phyloP scores from a whole-genome alignment of 2,113 vertebrate genomes.

The Festucalex cinctus region DNA sequence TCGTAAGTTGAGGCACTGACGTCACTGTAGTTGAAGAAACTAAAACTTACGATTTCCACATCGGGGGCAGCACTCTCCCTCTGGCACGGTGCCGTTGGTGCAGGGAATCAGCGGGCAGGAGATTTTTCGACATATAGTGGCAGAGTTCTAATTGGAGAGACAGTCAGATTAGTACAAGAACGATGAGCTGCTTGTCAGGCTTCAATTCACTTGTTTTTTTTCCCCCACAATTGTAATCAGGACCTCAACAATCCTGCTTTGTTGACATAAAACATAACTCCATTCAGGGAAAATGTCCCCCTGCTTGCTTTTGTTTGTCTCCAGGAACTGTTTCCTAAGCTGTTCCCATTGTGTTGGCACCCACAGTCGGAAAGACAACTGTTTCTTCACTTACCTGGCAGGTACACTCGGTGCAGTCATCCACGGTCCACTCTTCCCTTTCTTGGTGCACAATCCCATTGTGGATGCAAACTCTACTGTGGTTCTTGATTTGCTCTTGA shows the following conservation, averaged over 20 bases:
- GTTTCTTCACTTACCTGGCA: slow-evolving; percentile 82
- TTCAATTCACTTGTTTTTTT: slow-evolving; percentile 40
- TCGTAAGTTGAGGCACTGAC: background rate
- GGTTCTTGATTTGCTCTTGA: slow-evolving; percentile 68
- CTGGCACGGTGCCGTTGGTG: slow-evolving; percentile 89
- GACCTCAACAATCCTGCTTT: slow-evolving; percentile 28
- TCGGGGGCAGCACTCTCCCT: slow-evolving; percentile 95
- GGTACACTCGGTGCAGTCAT: slow-evolving; percentile 92
- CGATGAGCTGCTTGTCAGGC: background rate
- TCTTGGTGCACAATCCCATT: slow-evolving; percentile 84
- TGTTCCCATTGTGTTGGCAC: background rate
- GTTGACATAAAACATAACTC: slow-evolving; percentile 24
- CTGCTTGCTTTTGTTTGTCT: slow-evolving; percentile 33
- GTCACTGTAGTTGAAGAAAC: background rate
- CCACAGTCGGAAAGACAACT: slow-evolving; percentile 17
- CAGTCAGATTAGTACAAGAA: slow-evolving; percentile 31
- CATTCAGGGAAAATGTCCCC: slow-evolving; percentile 14
- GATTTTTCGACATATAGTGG: slow-evolving; percentile 90
- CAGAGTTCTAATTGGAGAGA: slow-evolving; percentile 81
- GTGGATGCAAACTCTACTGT: slow-evolving; percentile 80
- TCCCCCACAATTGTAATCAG: slow-evolving; percentile 34
- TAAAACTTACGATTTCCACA: slow-evolving; percentile 85
- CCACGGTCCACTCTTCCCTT: slow-evolving; percentile 90
- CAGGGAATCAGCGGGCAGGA: slow-evolving; percentile 95
- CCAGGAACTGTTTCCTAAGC: slow-evolving; percentile 7